A percentile compares a stretch with the other conserved stretches of the same genome.
phyloP scores from a whole-genome alignment of 2,888 invertebrate species.

The Notocelia uddmanniana region DNA sequence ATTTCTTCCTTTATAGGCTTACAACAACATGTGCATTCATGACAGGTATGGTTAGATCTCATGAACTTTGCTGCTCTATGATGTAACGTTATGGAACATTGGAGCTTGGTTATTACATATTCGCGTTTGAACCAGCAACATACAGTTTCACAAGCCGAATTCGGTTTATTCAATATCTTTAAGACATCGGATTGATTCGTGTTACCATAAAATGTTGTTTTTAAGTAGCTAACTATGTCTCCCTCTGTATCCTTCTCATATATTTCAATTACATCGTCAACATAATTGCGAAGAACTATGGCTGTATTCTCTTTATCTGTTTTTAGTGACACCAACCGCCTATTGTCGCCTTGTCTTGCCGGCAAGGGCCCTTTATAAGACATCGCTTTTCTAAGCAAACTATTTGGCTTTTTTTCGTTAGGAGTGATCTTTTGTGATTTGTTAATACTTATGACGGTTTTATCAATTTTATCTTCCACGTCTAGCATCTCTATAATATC shows the following conservation, averaged over 20 bases:
- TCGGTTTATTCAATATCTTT: constrained; percentile 25
- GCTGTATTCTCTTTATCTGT: background rate
- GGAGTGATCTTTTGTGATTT: constrained; percentile 8
- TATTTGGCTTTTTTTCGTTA: background rate
- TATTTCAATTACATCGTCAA: constrained; percentile 21
- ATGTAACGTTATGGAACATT: constrained; percentile 38
- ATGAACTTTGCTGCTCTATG: constrained; percentile 50
- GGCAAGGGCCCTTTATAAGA: constrained; percentile 20
- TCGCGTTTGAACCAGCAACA: constrained; percentile 59
- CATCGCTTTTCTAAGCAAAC: constrained; percentile 30
- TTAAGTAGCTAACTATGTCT: constrained; percentile 16
- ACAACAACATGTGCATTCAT: constrained; percentile 55
- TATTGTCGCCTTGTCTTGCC: constrained; percentile 6
- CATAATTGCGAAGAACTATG: constrained; percentile 29
- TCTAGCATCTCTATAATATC: constrained; percentile 10
- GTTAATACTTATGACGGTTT: constrained; percentile 23
- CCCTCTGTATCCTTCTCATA: constrained; percentile 20
- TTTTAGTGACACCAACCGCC: constrained; percentile 25
- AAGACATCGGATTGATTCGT: constrained; percentile 13
- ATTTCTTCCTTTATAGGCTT: constrained; percentile 25
- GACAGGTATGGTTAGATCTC: constrained; percentile 51
- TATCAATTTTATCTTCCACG: constrained; percentile 28
- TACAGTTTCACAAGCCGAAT: constrained; percentile 7
- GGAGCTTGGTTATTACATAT: constrained; percentile 48
- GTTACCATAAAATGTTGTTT: constrained; percentile 28